Percentiles rank a stretch among this genome's conserved stretches.
These are phyloP conservation scores for Leptopterna dolabrata DNA, from an alignment of 2,888 invertebrate species.

Conservation along the genomic window DNA sequence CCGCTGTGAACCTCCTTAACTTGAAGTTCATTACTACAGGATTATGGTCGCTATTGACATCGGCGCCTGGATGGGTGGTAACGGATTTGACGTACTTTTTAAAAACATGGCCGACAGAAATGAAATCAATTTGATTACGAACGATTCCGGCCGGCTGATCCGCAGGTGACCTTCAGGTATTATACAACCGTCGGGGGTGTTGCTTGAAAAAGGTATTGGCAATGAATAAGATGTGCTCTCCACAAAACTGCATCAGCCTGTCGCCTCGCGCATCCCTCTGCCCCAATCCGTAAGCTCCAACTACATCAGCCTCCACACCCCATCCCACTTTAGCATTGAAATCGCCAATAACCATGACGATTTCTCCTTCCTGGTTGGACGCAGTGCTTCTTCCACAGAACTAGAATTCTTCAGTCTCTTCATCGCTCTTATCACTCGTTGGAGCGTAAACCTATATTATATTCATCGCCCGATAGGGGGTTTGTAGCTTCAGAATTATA, in stretches of 20 bases:
- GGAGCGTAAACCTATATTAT: neutral
- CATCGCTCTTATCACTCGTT: neutral
- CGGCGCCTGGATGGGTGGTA: neutral
- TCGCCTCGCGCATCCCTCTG: neutral
- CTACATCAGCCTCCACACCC: too few species aligned
- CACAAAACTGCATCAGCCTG: neutral
- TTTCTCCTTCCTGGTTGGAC: neutral
- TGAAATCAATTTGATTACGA: neutral
- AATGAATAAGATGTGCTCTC: neutral
- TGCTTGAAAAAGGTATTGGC: neutral
- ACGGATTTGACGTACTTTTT: neutral
- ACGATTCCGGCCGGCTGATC: neutral
- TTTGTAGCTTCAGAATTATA: too few species aligned
- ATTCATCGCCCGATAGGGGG: neutral
- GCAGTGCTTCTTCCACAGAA: neutral
- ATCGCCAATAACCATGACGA: neutral
- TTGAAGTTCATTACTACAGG: neutral
- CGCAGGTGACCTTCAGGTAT: neutral
- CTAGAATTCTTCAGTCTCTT: neutral
- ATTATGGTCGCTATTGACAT: neutral
- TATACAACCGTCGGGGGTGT: neutral
- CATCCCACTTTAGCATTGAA: too few species aligned
- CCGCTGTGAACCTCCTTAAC: neutral
- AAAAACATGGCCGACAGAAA: neutral
- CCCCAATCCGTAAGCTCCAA: neutral